Base-by-base conservation (phyloP, 2,888 invertebrate species). In the Plusia festucae region DNA sequence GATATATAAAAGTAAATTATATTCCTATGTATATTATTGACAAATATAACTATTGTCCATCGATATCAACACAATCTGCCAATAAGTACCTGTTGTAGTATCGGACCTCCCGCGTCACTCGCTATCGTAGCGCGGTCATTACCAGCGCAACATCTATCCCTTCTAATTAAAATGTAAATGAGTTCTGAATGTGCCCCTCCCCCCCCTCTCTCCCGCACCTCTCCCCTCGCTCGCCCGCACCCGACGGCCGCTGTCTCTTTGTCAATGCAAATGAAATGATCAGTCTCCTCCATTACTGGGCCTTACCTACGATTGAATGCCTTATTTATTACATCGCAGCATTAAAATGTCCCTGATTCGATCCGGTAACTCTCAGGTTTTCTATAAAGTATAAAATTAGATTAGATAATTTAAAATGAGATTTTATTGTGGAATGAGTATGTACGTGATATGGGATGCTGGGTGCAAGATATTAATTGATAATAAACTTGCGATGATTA, bases 151-250 rank as follows among this genome's bases (percentile, higher is more conserved):
- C 49, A 68, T 68, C 60, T 58, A 69, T 70, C 54, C 49, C 74
- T 66, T 65, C 60, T 65, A 75, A 79, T 81, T 79, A 79, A 76
- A 72, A 79, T 79, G 79, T 69, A 70, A 79, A 79, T 79, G 79
- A 79, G 69, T 24, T 44, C 13, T 15, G 44, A 58, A 44, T 22
- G 66, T 34, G 49, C 49, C 27, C 32, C 53, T 53, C 15, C 40
- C 40, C 15, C 40, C 5, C 15, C 40, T 5, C 40, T 13, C 40
- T 6, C 27, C 27, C 27, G 27, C 27, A 27, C 27, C 2, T 13
- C 34, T 13, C 34, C 13, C 34, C 15, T 9, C 32, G 11, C 32
- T 13, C 32, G 32, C 32, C 32, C 15, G 13, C 15, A 3, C 15
- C 34, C 34, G 60, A 24, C 63, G 63, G 56, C 9, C 51, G 32